phyloP scores from a whole-genome alignment of 30 jellyfish, hydroid and myxozoan genomes.

The Chrysaora quinquecirrha region DNA sequence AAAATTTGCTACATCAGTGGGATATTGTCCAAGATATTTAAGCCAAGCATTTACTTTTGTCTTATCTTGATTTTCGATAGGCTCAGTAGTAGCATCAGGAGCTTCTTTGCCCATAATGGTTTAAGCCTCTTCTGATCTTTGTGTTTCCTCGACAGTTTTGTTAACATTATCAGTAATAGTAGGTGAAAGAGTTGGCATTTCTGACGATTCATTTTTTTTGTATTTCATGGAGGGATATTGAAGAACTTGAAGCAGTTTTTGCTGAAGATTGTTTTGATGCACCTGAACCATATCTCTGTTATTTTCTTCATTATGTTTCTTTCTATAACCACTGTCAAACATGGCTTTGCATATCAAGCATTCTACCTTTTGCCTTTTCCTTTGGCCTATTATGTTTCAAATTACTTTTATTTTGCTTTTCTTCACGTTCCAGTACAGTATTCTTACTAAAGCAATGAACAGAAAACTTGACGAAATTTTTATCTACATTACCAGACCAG shows the following conservation, averaged over 20 bases:
- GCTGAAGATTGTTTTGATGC: slow-evolving; percentile 11
- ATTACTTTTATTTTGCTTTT: too few relatives aligned
- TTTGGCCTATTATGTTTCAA: slow-evolving; percentile 8
- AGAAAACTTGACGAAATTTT: too few relatives aligned
- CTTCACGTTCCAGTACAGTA: too few relatives aligned
- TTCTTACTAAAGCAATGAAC: too few relatives aligned
- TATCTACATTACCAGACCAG: too few relatives aligned
- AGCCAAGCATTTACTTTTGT: slow-evolving; percentile 18
- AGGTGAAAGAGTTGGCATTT: slow-evolving; percentile 6
- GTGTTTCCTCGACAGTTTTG: not conserved
- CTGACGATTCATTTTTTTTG: slow-evolving; percentile 7
- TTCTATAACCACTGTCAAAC: not conserved
- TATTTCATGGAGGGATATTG: slow-evolving; percentile 8
- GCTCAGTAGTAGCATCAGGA: too few relatives aligned
- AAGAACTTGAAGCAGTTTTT: slow-evolving; percentile 14
- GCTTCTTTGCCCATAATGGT: slow-evolving; percentile 1
- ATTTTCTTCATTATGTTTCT: not conserved
- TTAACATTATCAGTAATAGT: slow-evolving; percentile 7
- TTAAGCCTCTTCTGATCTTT: not conserved
- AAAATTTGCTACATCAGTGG: slow-evolving; percentile 27
- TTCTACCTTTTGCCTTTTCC: slow-evolving; percentile 22
- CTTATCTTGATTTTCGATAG: slow-evolving; percentile 6
- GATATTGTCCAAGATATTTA: slow-evolving; percentile 16
- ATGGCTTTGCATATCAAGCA: slow-evolving; percentile 6
- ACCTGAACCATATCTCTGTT: not conserved